These are phyloP conservation scores for Harlomillsia oculata DNA, from an alignment of 1,140 invertebrate species.

Conservation along the genomic window DNA sequence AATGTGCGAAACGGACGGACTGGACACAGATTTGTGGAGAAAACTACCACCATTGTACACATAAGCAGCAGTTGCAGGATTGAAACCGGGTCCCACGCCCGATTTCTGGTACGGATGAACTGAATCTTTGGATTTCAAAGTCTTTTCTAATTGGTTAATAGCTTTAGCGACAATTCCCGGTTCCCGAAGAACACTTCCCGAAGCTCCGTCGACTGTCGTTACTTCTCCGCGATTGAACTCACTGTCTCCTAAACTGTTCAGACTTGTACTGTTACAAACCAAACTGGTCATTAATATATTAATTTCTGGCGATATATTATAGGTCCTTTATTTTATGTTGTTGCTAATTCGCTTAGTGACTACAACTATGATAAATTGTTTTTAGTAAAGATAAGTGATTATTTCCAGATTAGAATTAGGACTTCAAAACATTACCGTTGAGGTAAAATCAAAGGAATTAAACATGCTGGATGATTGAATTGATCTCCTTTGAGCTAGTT, in stretches of 20 bases:
- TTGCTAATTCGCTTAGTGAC: no score
- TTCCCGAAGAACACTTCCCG: slow-evolving; percentile 9
- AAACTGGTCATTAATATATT: neutral
- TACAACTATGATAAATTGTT: no score
- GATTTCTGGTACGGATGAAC: neutral
- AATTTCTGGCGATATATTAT: neutral
- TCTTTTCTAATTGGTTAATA: slow-evolving; percentile 21
- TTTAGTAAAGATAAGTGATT: no score
- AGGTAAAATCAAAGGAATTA: no score
- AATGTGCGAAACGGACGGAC: slow-evolving; percentile 31
- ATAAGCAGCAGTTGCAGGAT: neutral
- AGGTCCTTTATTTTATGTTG: no score
- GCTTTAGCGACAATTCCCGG: slow-evolving; percentile 14
- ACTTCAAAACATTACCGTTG: no score
- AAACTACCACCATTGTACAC: slow-evolving; percentile 23
- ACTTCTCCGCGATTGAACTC: neutral
- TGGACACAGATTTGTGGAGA: slow-evolving; percentile 33
- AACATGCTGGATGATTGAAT: no score
- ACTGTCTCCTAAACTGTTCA: slow-evolving; percentile 25
- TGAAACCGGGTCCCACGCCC: neutral
- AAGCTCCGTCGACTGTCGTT: slow-evolving; percentile 17
- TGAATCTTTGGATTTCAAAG: slow-evolving; percentile 6
- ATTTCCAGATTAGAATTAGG: no score
- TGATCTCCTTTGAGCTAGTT: no score
- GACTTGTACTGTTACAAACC: slow-evolving; percentile 24